Conservation (phyloP, 2,797 vertebrate genomes). For the Danio jaintianensis region DNA sequence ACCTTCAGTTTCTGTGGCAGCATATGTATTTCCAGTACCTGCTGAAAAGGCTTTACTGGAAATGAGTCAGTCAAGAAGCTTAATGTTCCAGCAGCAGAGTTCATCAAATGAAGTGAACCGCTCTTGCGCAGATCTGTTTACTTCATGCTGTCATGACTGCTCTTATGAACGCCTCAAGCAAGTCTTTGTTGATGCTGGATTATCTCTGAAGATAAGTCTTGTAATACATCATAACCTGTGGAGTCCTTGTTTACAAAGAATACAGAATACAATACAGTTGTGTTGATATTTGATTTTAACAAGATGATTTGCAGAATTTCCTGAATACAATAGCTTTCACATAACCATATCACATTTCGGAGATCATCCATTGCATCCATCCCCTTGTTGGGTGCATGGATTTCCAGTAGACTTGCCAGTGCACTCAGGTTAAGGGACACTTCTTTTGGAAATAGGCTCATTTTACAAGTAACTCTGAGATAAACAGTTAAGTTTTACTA, state of each 20-base stretch:
- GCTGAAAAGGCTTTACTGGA: constrained; percentile 38
- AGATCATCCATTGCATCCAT: background rate
- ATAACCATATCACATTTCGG: background rate
- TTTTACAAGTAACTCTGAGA: too few relatives aligned
- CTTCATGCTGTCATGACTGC: background rate
- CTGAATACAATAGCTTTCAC: background rate
- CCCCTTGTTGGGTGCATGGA: background rate
- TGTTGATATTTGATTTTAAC: background rate
- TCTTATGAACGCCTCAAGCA: background rate
- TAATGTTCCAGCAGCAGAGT: constrained; percentile 6
- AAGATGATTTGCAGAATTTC: background rate
- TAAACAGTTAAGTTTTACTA: too few relatives aligned
- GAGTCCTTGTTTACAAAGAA: background rate
- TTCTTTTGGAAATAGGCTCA: too few relatives aligned
- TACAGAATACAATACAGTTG: background rate
- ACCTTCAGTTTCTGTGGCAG: constrained; percentile 7
- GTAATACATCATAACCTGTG: background rate
- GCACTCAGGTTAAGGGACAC: background rate
- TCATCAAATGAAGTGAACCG: background rate
- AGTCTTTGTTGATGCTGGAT: background rate
- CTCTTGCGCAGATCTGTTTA: constrained; percentile 6
- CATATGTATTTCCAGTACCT: constrained; percentile 51
- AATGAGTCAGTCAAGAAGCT: constrained; percentile 25
- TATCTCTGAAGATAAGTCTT: constrained; percentile 5
- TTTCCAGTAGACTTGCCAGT: background rate